Conservation (phyloP, 2,888 invertebrate species). For the Nycteola revayana region DNA sequence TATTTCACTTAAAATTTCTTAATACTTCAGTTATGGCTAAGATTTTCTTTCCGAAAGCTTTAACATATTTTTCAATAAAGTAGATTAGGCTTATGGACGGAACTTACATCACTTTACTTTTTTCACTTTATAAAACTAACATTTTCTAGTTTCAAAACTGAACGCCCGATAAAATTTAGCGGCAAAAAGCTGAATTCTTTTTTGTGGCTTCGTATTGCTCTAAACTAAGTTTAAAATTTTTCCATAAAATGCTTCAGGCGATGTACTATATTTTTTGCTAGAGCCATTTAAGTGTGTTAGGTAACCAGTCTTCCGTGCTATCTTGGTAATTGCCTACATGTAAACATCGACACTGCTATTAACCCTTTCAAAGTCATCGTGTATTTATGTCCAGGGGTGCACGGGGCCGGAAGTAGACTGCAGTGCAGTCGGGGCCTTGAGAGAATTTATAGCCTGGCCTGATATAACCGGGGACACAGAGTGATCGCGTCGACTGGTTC, state of each 20-base stretch:
- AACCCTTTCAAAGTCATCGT: conserved; percentile 44
- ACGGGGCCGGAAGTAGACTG: conserved; percentile 52
- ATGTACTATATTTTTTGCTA: conserved; percentile 12
- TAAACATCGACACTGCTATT: conserved; percentile 20
- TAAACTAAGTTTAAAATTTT: conserved; percentile 16
- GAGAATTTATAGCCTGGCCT: conserved; percentile 58
- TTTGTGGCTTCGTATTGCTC: conserved; percentile 4
- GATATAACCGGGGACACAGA: conserved; percentile 45
- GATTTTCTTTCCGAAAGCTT: too few relatives aligned
- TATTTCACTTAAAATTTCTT: too few relatives aligned
- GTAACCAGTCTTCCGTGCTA: conserved; percentile 1
- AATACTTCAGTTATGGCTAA: too few relatives aligned
- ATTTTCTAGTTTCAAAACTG: too few relatives aligned
- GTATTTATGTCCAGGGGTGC: conserved; percentile 54
- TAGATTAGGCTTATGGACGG: too few relatives aligned
- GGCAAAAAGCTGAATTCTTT: too few relatives aligned
- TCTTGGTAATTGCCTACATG: conserved; percentile 11
- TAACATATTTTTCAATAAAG: too few relatives aligned
- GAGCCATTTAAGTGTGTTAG: conserved; percentile 3
- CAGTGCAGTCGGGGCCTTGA: conserved; percentile 54
- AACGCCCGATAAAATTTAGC: too few relatives aligned
- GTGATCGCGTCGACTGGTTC: conserved; percentile 60
- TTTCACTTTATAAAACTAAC: too few relatives aligned
- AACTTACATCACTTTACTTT: too few relatives aligned
- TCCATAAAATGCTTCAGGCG: conserved; percentile 9